Base-by-base conservation (phyloP, 2,888 invertebrate species). In the Brenthis daphne region DNA sequence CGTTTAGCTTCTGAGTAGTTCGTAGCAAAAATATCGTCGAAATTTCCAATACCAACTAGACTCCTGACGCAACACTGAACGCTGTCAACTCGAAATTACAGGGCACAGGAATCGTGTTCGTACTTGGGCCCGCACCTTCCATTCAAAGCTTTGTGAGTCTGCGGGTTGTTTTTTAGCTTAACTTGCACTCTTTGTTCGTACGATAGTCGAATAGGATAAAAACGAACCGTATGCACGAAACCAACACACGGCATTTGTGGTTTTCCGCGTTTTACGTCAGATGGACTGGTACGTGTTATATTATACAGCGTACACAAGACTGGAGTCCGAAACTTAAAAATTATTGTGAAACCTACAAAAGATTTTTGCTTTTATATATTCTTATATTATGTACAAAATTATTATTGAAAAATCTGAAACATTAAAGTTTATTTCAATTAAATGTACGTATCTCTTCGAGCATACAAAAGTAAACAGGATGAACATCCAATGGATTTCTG, bases 51-150 rank as follows among this genome's bases (percentile, higher is more conserved):
- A 72, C 73, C 69, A 58, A 69, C 66, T 66, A 61, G 64, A 69
- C 73, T 74, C 75, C 73, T 75, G 77, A 76, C 71, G 76, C 72
- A 73, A 74, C 75, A 73, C 74, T 65, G 73, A 77, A 77, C 79
- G 77, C 80, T 80, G 83, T 83, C 81, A 83, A 84, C 84, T 84
- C 76, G 78, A 87, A 88, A 88, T 88, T 87, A 88, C 85, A 88
- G 85, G 83, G 82, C 77, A 73, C 79, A 74, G 76, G 74, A 82
- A 79, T 80, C 79, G 77, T 76, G 76, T 79, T 74, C 72, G 73
- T 75, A 77, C 77, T 82, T 79, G 80, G 76, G 75, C 74, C 77
- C 75, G 76, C 75, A 78, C 82, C 85, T 83, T 81, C 73, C 77
- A 80, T 81, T 82, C 84, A 85, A 87, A 87, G 85, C 87, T 86